A percentile compares a stretch with the other conserved stretches of the same genome.
Conservation (phyloP, 1,140 invertebrate genomes). For the Orussus abietinus region DNA sequence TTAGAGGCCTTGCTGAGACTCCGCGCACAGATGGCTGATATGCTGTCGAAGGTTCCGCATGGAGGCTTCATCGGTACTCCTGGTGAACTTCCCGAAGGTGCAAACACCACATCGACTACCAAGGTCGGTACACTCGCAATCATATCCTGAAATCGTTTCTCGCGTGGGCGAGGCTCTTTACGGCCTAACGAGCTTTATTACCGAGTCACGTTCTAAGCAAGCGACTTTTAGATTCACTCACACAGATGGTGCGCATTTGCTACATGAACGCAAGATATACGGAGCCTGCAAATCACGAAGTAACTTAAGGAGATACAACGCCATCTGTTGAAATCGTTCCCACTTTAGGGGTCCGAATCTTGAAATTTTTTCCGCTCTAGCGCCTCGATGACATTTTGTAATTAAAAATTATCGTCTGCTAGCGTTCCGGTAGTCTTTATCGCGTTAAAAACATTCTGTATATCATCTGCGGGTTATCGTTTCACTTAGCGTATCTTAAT, state of each 20-base stretch:
- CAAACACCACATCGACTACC: constrained; percentile 55
- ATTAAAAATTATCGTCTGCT: too few relatives aligned
- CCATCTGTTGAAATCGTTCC: too few relatives aligned
- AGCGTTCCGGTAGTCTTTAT: too few relatives aligned
- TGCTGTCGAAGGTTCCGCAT: constrained; percentile 30
- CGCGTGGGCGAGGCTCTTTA: not conserved
- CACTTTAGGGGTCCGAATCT: too few relatives aligned
- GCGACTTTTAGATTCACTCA: constrained; percentile 6
- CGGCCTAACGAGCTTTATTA: constrained; percentile 1
- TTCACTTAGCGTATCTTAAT: too few relatives aligned
- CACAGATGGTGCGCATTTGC: too few relatives aligned
- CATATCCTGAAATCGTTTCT: not conserved
- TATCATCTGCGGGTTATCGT: too few relatives aligned
- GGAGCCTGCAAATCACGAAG: not conserved
- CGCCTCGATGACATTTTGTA: too few relatives aligned
- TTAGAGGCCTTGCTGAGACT: constrained; percentile 47
- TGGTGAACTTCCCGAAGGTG: constrained; percentile 50
- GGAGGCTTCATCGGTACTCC: constrained; percentile 26
- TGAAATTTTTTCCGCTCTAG: too few relatives aligned
- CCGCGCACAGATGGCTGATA: constrained; percentile 41
- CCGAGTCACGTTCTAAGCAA: constrained; percentile 2
- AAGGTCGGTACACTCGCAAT: constrained; percentile 45
- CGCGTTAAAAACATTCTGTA: too few relatives aligned
- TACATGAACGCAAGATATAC: not conserved
- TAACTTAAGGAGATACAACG: constrained; percentile 10